These are phyloP conservation scores for Paramuricea clavata DNA, from an alignment of 92 coral and sea anemone genomes.

Conservation along the genomic window DNA sequence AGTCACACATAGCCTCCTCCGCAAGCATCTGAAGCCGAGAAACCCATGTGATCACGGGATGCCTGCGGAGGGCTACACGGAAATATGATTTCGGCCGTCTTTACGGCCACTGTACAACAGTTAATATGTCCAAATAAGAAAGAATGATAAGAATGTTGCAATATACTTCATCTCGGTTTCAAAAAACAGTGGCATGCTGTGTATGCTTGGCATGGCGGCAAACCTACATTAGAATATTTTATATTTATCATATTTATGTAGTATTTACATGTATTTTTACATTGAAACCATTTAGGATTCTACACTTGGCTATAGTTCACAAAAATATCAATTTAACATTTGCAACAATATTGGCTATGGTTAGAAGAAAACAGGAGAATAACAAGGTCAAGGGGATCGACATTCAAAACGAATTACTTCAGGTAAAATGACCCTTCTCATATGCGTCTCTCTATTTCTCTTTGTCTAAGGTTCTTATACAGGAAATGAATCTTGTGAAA, in stretches of 20 bases:
- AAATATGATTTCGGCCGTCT: no score
- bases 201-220: background rate
- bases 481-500: background rate
- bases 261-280: background rate
- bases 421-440: slow-evolving; percentile 60
- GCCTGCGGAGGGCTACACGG: no score
- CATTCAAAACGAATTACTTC: slow-evolving; percentile 83
- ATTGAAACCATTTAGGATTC: slow-evolving; percentile 58
- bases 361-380: slow-evolving; percentile 68
- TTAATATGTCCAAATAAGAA: no score
- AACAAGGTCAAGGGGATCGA: slow-evolving; percentile 75
- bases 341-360: slow-evolving; percentile 76
- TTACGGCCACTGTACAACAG: no score
- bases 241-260: background rate
- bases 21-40: no score
- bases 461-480: background rate
- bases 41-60: no score
- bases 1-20: no score
- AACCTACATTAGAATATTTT: background rate
- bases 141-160: no score
- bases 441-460: background rate
- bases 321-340: slow-evolving; percentile 74
- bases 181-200: no score
- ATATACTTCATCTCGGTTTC: no score
- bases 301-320: slow-evolving; percentile 89